Evolutionary conservation across 1,140 invertebrate species (phyloP), one percentile per base, ranked within the genome.

Genomic region (Leptestheria dahalacensis): DNA sequence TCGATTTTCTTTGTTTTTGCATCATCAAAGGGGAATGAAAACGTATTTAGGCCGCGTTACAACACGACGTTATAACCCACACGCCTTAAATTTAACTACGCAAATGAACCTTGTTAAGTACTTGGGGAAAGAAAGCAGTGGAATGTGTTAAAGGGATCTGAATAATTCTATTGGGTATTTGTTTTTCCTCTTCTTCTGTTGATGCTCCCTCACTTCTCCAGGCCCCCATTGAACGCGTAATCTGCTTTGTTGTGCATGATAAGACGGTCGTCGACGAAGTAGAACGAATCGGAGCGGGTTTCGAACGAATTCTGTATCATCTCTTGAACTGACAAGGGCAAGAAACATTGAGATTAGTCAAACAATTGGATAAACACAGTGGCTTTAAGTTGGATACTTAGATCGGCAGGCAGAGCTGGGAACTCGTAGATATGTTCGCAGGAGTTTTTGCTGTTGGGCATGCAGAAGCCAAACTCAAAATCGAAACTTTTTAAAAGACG

Each of bases 191-290:
- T 41, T 41, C 15, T 41, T 41, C 33, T n/a, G n/a, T n/a, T n/a
- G n/a, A 15, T 15, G 15, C 33, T 9, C 6, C 6, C 15, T 41
- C 15, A 41, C 33, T 41, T 41, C 6, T 41, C 33, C 15, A 41
- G 6, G 6, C 82, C 83, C 61, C 85, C 87, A 69, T 91, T 85
- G 71, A 94, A 97, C 24, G 91, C 87, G 75, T 97, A 97, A 71
- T 95, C 92, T 46, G 92, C 95, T 79, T 99, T 98, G 72, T 98
- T 98, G 75, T 99, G 95, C 94, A 99, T 98, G 58, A 99, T 89
- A 51, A 99, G 79, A 69, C 82, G 79, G 73, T 97, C 86, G 70
- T 98, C 91, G 48, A 98, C 93, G 77, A 99, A 98, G 74, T 98
- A 99, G 77, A 97, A 99, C 67, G 91, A 96, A 74, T 98, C 95